Base-by-base conservation (phyloP, 1,140 invertebrate genomes). In the Mycetomoellerius zeteki region DNA sequence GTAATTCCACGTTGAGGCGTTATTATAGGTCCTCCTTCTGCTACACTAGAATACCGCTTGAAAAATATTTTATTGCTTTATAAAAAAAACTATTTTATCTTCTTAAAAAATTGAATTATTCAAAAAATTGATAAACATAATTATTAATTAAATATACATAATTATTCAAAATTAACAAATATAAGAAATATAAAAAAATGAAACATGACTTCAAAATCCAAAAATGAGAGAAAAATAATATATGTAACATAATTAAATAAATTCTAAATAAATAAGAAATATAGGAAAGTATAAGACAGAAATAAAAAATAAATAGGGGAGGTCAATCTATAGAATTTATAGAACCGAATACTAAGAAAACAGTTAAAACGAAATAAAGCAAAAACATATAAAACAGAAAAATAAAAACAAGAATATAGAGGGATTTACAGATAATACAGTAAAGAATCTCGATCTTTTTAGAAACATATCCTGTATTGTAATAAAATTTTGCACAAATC, bases 11-110 rank as follows among this genome's bases (percentile, higher is more conserved):
- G 50, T 27, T 69, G 30, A 21, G 37, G 16, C 19, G 81, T 37
- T n/a, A 58, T 52, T 76, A 91, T 80, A 43, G 84, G 84, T 65
- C 87, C 90, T 67, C 88, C 85, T 89, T 88, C 87, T 2, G 62
- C 78, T 14, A 27, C 16, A 21, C 67, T 37, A 4, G 85, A 43
- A 33, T 64, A 47, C 10, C 0, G 43, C 67, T 85, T n/a, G 1
- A 30, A 85, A 16, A 30, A 71, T 80, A 37, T 37, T 56, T 87
- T 72, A 71, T 14, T 86, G 50, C 24, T 76, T 82, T 52, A 65
- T 12, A 65, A 85, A 8, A 37, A 75, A 3, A 75, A 33, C 16
- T 30, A 52, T 58, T 43, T 84, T 21, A 67, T 62, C 8, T 52
- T 14, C 5, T 12, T 33, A 75, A 8, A 21, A n/a, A 60, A 2